A percentile compares a stretch with the other conserved stretches of the same genome.
Conservation (phyloP, 1,140 invertebrate genomes). For the Hirudo medicinalis region DNA sequence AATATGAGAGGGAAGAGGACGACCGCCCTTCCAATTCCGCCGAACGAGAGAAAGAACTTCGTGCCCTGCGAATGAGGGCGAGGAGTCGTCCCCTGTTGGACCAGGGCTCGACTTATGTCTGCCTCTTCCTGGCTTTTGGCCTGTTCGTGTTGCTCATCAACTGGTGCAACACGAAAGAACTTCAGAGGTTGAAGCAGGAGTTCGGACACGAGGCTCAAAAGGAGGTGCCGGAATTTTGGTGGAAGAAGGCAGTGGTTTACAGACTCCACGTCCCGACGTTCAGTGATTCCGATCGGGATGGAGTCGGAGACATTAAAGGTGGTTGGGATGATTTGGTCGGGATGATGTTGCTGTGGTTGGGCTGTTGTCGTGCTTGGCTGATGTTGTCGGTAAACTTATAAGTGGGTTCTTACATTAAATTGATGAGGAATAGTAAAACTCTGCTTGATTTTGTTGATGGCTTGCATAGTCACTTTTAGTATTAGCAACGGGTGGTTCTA, state of each 20-base stretch:
- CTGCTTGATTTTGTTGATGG: too few relatives aligned
- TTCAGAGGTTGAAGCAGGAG: constrained; percentile 23
- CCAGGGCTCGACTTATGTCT: background rate
- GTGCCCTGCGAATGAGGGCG: background rate
- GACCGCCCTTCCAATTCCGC: background rate
- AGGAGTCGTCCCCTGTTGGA: background rate
- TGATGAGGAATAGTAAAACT: constrained; percentile 1
- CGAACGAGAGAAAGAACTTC: constrained; percentile 9
- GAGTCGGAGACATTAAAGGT: constrained; percentile 62
- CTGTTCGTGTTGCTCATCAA: constrained; percentile 21
- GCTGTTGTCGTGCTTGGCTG: background rate
- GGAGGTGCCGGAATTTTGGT: constrained; percentile 47
- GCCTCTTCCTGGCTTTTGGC: background rate
- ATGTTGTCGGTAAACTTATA: background rate
- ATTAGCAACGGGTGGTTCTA: too few relatives aligned
- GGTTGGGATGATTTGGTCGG: background rate
- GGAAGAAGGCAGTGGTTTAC: constrained; percentile 58
- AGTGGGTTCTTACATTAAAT: background rate
- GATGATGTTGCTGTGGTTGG: background rate
- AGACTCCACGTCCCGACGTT: constrained; percentile 63
- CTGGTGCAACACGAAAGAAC: constrained; percentile 21
- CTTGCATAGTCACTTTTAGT: too few relatives aligned
- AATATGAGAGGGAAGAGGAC: constrained; percentile 14
- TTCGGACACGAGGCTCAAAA: constrained; percentile 20
- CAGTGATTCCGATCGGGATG: constrained; percentile 60